Percentiles rank a stretch among this genome's conserved stretches.
These are phyloP conservation scores for Phenganax marumi DNA, from an alignment of 92 coral and sea anemone genomes.

Conservation along the genomic window DNA sequence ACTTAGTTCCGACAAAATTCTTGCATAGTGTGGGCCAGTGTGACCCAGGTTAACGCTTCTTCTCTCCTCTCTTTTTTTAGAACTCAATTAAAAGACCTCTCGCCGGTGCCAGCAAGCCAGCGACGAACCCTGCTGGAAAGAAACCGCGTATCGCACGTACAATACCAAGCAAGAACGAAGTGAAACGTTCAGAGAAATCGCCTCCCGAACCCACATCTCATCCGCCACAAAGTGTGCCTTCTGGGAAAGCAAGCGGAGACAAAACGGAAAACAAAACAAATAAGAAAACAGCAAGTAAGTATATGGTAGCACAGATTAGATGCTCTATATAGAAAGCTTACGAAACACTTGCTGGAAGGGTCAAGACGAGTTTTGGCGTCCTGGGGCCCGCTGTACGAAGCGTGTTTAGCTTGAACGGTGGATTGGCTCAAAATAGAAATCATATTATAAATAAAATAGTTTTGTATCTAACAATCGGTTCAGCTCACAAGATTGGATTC, in stretches of 20 bases:
- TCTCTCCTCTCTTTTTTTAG: not conserved
- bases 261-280: constrained; percentile 2
- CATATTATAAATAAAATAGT: too few species aligned
- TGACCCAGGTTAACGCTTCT: not conserved
- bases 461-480: too few species aligned
- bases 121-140: constrained; percentile 60
- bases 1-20: not conserved
- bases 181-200: not conserved
- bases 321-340: too few species aligned
- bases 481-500: too few species aligned
- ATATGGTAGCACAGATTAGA: not conserved
- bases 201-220: constrained; percentile 25
- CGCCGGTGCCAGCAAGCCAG: constrained; percentile 33
- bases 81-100: constrained; percentile 28
- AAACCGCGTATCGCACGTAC: constrained; percentile 75
- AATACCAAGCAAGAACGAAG: constrained; percentile 56
- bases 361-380: too few species aligned
- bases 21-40: not conserved
- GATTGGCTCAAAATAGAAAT: too few species aligned
- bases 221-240: constrained; percentile 5
- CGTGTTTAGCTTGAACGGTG: too few species aligned
- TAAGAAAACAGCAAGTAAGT: constrained; percentile 20
- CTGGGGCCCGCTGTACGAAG: too few species aligned
- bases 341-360: too few species aligned
- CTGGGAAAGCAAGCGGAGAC: not conserved